A percentile compares a stretch with the other conserved stretches of the same genome.
phyloP scores from a whole-genome alignment of 2,888 invertebrate species.

The Achlya flavicornis region DNA sequence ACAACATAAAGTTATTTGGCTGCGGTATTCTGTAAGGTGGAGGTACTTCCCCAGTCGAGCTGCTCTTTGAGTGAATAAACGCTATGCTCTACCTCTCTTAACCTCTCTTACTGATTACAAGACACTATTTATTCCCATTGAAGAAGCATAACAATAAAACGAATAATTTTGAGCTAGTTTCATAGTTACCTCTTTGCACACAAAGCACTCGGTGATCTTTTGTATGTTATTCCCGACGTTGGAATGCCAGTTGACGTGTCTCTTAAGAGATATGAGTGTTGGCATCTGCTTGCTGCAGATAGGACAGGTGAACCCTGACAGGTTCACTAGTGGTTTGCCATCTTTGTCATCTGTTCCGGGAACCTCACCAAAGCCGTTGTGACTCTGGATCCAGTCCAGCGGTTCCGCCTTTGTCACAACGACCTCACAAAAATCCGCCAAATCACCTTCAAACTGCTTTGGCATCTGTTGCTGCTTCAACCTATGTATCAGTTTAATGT shows the following conservation, averaged over 20 bases:
- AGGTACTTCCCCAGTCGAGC: too few species aligned
- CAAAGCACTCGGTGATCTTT: slow-evolving; percentile 69
- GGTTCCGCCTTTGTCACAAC: slow-evolving; percentile 83
- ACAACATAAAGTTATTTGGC: too few species aligned
- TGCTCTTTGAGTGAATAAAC: too few species aligned
- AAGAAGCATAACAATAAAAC: too few species aligned
- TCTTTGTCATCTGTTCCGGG: slow-evolving; percentile 42
- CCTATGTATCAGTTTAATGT: slow-evolving; percentile 75
- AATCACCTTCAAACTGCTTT: slow-evolving; percentile 40
- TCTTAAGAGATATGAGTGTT: slow-evolving; percentile 70
- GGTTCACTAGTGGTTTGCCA: slow-evolving; percentile 47
- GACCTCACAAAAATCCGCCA: slow-evolving; percentile 84
- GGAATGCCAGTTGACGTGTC: slow-evolving; percentile 77
- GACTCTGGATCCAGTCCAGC: slow-evolving; percentile 77
- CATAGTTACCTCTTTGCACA: slow-evolving; percentile 70
- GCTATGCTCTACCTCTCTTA: too few species aligned
- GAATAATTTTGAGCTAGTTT: too few species aligned
- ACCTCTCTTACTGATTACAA: too few species aligned
- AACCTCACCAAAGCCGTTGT: slow-evolving; percentile 77
- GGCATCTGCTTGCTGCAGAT: slow-evolving; percentile 75
- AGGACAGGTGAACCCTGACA: slow-evolving; percentile 73
- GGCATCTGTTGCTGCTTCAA: slow-evolving; percentile 50
- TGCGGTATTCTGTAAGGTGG: too few species aligned
- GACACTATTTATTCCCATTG: too few species aligned
- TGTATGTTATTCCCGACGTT: slow-evolving; percentile 69